phyloP scores from a whole-genome alignment of 2,797 vertebrate species.

The Setipinna tenuifilis region DNA sequence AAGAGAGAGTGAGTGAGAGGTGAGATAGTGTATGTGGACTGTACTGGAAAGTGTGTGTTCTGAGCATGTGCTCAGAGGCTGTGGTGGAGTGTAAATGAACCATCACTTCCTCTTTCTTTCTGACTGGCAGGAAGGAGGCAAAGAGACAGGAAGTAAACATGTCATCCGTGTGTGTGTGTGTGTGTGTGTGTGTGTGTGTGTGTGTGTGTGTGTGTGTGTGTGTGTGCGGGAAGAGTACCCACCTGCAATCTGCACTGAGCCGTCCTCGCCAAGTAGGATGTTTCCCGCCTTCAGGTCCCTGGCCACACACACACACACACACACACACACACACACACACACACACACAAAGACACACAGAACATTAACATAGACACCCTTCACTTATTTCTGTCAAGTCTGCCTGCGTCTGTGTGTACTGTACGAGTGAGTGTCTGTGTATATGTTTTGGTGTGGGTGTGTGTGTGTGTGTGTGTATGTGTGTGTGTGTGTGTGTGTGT shows the following conservation, averaged over 20 bases:
- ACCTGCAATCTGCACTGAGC: slow-evolving; percentile 99
- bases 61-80: not conserved
- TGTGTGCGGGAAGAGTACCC: slow-evolving; percentile 46
- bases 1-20: not conserved
- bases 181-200: no score
- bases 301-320: slow-evolving; percentile 34
- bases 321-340: not conserved
- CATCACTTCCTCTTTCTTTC: not conserved
- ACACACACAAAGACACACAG: slow-evolving; percentile 2
- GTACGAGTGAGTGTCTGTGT: not conserved
- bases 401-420: not conserved
- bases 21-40: not conserved
- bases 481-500: not conserved
- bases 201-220: not conserved
- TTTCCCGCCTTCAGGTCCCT: slow-evolving; percentile 99
- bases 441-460: not conserved
- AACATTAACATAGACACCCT: not conserved
- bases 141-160: not conserved
- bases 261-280: slow-evolving; percentile 96
- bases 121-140: not conserved
- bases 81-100: not conserved
- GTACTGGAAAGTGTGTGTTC: not conserved
- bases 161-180: not conserved
- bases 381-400: not conserved
- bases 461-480: not conserved